Base-by-base conservation (phyloP, 1,140 invertebrate species). In the Aphelenchoides besseyi region DNA sequence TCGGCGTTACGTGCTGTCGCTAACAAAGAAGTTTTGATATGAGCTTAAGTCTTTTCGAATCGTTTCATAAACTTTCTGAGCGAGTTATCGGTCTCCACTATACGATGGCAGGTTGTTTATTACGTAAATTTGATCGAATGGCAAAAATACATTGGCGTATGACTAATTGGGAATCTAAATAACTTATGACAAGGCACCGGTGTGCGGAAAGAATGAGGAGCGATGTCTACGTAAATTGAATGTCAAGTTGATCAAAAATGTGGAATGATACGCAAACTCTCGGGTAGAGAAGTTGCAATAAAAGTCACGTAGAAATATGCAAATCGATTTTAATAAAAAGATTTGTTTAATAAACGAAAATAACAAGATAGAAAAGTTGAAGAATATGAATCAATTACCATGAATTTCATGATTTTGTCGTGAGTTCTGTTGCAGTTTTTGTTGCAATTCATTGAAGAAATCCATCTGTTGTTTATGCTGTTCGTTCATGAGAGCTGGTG, bases 361-460 rank as follows among this genome's bases (percentile, higher is more conserved):
- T 48, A 48, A 23, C 23, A 12, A 23, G 41, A n/a, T n/a, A n/a
- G n/a, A n/a, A n/a, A 48, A 48, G 41, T 23, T 48, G 41, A 23
- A 12, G n/a, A 52, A 18, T 16, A 32, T 26, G 48, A 12, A 33
- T 66, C 63, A 66, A 29, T 53, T 66, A 16, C 26, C 32, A n/a
- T 66, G 16, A 33, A 66, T 66, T 53, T 37, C 16, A 33, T 66
- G 63, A 23, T 66, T 66, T 16, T 66, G 63, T 12, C 63, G 63
- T 12, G 36, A 18, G 59, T n/a, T 61, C 2, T n/a, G n/a, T 33
- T 59, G 55, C 5, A 59, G 5, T 18, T 59, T 59, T 28, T 67
- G 12, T 70, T 74, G 68, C 37, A 78, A 36, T 33, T 78, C 76
- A 8, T 54, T 23, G 53, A 67, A 79, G 18, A 80, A 35, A 41